Evolutionary conservation across 1,140 invertebrate genomes (phyloP), one percentile per base, ranked within the genome.

Genomic region (Rhyzopertha dominica): DNA sequence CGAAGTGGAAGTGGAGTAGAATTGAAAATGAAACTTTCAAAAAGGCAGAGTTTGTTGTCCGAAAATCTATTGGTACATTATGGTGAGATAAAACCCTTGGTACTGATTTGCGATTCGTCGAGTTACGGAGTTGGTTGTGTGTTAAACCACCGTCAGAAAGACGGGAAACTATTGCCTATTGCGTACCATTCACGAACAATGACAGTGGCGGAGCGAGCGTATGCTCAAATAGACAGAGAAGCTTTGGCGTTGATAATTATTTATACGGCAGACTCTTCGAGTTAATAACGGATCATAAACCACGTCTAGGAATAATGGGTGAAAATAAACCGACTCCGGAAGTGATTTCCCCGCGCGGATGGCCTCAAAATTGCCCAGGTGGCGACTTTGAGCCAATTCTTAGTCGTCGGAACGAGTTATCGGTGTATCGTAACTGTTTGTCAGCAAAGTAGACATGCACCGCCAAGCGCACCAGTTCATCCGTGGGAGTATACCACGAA

Each of bases 51-150:
- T 24, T 20, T 66, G 25, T 42, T 63, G 35, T 45, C 39, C 56
- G 47, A 69, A 37, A 34, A 47, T 20, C 54, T 65, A 17, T 30
- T 65, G 25, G 43, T 51, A 20, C 48, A 64, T 64, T 59, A 68
- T 69, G 51, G 59, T 16, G 9, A n/a, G n/a, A 35, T 12, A 5
- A 36, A 36, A 10, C 5, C n/a, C 14, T n/a, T 43, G 17, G 12
- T 35, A 17, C 32, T 43, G 8, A 22, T 48, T 39, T 69, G 65
- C 41, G 75, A 77, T 41, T 41, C 65, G 12, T 38, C 20, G 37
- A 20, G 40, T 1, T 44, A 41, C 23, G 53, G 53, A 12, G 26
- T 55, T 8, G 50, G 36, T 3, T 37, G 20, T 14, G 53, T 53
- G 5, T 32, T 53, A 13, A 49, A 37, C 14, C 48, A 54, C 22